Evolutionary conservation across 2,888 invertebrate species (phyloP).

Genomic region (Tuta absoluta): DNA sequence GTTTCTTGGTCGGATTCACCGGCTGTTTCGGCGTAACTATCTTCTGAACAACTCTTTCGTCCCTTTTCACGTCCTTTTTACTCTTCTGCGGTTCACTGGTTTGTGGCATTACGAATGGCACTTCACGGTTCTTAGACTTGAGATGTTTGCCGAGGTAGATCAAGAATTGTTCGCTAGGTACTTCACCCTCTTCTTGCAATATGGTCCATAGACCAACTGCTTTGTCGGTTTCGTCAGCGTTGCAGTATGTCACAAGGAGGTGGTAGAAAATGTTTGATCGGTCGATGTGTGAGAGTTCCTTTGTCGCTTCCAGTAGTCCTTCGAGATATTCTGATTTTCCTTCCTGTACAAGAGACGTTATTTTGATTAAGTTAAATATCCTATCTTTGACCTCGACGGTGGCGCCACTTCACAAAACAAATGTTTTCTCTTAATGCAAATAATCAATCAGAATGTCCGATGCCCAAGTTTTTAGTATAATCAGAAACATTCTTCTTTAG

Average conservation of each 20-base stretch:
- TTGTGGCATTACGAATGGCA: conserved; percentile 87
- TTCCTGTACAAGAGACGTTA: conserved; percentile 67
- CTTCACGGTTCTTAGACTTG: conserved; percentile 79
- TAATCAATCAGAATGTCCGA: too few species aligned
- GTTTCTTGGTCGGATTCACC: conserved; percentile 44
- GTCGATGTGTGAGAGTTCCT: conserved; percentile 87
- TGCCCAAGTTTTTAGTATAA: too few species aligned
- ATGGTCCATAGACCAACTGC: conserved; percentile 90
- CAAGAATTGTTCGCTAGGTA: conserved; percentile 86
- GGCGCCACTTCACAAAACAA: too few species aligned
- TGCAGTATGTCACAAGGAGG: conserved; percentile 87
- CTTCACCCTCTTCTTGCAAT: conserved; percentile 90
- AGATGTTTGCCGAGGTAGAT: conserved; percentile 84
- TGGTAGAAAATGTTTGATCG: conserved; percentile 88
- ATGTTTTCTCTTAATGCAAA: too few species aligned
- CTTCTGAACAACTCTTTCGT: neutral
- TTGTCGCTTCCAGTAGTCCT: conserved; percentile 88
- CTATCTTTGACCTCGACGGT: too few species aligned
- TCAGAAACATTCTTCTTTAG: too few species aligned
- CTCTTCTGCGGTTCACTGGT: conserved; percentile 28
- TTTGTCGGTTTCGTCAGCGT: conserved; percentile 86
- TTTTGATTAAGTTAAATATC: neutral
- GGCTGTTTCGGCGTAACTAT: conserved; percentile 22
- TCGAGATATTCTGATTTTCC: conserved; percentile 86
- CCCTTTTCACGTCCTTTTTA: neutral